Conservation (phyloP, 2,797 vertebrate species). For the Moxostoma hubbsi region DNA sequence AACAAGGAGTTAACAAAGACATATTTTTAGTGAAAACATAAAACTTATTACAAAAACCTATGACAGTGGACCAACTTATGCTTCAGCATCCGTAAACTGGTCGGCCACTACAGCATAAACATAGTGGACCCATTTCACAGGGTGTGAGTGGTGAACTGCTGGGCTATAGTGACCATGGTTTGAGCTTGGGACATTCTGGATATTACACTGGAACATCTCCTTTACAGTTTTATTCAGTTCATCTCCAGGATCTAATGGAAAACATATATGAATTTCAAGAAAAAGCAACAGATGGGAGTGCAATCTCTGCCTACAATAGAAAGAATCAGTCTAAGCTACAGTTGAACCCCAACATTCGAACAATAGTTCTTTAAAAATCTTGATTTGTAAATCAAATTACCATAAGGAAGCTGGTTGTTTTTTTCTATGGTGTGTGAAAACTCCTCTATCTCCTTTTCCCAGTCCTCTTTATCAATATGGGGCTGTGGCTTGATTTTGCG, state of each 20-base stretch:
- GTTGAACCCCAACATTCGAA: too few relatives aligned
- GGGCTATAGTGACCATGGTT: slow-evolving; percentile 64
- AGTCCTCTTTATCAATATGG: slow-evolving; percentile 69
- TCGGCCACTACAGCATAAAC: slow-evolving; percentile 44
- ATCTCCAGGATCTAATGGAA: slow-evolving; percentile 71
- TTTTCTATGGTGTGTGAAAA: slow-evolving; percentile 24
- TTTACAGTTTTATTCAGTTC: slow-evolving; percentile 51
- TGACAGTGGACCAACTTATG: slow-evolving; percentile 28
- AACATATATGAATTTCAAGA: slow-evolving; percentile 1
- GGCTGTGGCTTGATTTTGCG: background rate
- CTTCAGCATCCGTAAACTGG: slow-evolving; percentile 75
- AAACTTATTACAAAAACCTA: background rate
- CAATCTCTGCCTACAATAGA: too few relatives aligned
- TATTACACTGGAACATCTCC: slow-evolving; percentile 50
- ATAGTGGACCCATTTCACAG: slow-evolving; percentile 59
- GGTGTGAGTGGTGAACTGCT: slow-evolving; percentile 62
- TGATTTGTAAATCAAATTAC: slow-evolving; percentile 60
- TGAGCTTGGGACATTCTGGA: background rate
- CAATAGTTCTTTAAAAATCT: background rate
- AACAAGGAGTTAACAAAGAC: background rate
- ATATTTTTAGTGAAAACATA: background rate
- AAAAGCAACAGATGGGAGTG: too few relatives aligned
- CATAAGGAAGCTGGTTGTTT: slow-evolving; percentile 61
- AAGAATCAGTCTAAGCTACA: too few relatives aligned
- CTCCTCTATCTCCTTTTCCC: slow-evolving; percentile 73